Conservation (phyloP, 1,140 invertebrate species). For the Druon quercuslanigerum region DNA sequence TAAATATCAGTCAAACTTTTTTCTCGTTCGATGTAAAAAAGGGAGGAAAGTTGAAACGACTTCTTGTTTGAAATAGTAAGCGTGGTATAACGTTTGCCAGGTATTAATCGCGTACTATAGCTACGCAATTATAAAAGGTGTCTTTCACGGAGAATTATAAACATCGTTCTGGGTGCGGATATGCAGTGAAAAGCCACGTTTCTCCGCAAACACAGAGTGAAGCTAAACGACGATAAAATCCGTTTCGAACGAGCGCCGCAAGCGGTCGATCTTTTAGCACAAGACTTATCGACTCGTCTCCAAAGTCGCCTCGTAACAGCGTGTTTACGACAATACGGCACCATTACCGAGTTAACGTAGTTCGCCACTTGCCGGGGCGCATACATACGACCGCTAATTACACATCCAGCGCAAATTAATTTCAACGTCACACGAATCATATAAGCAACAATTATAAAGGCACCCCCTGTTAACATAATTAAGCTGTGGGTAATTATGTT, state of each 20-base stretch:
- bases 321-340: constrained; percentile 59
- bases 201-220: constrained; percentile 1
- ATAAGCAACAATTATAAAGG: background rate
- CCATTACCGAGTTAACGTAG: constrained; percentile 59
- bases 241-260: background rate
- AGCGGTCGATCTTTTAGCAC: constrained; percentile 5
- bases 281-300: constrained; percentile 27
- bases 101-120: background rate
- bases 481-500: no score
- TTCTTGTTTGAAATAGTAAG: constrained; percentile 12
- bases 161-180: constrained; percentile 6
- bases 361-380: constrained; percentile 48
- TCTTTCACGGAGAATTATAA: constrained; percentile 13
- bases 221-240: background rate
- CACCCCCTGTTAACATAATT: background rate
- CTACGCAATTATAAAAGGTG: constrained; percentile 15
- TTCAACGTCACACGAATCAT: constrained; percentile 46
- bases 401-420: constrained; percentile 59
- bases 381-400: constrained; percentile 63
- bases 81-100: background rate
- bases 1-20: background rate
- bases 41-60: background rate
- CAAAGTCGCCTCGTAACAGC: constrained; percentile 17
- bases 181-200: background rate
- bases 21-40: background rate